Evolutionary conservation across 1,140 invertebrate genomes (phyloP).

Genomic region (Probaryconus sp.): DNA sequence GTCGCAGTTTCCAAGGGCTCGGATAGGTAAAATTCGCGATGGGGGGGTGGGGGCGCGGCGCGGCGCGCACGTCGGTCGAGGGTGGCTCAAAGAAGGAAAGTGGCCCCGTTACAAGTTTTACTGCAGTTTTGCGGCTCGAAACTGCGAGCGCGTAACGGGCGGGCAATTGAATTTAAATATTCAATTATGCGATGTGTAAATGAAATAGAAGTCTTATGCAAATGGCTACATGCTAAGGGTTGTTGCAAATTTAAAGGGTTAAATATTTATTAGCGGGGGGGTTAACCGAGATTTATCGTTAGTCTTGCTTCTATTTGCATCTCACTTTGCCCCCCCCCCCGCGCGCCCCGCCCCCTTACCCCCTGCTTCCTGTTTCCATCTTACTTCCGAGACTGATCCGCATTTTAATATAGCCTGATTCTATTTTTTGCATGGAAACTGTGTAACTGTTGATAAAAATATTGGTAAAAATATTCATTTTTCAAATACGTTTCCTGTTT

Average conservation of each 20-base stretch:
- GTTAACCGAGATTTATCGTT: constrained; percentile 77
- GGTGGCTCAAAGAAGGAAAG: constrained; percentile 73
- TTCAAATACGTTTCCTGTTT: no score
- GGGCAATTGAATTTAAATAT: constrained; percentile 80
- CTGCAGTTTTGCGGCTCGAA: constrained; percentile 79
- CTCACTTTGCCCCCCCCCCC: constrained; percentile 36
- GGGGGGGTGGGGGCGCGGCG: constrained; percentile 42
- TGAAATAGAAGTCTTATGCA: constrained; percentile 82
- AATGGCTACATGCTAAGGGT: constrained; percentile 79
- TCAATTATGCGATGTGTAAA: constrained; percentile 82
- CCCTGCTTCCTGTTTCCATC: constrained; percentile 25
- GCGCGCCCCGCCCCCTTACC: constrained; percentile 43
- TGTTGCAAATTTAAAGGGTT: constrained; percentile 80
- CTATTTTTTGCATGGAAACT: constrained; percentile 6
- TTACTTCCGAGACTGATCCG: constrained; percentile 31
- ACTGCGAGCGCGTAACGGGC: constrained; percentile 76
- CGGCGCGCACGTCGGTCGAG: constrained; percentile 45
- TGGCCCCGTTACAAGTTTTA: constrained; percentile 79
- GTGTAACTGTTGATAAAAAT: no score
- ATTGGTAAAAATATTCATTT: no score
- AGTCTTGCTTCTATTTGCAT: constrained; percentile 55
- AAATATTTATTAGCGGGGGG: constrained; percentile 78
- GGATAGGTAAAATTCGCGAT: constrained; percentile 58
- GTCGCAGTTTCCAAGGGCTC: constrained; percentile 66
- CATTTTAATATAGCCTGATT: constrained; percentile 17